These are phyloP conservation scores for Manacus vitellinus DNA, from an alignment of 2,113 vertebrate genomes.

Conservation along the genomic window DNA sequence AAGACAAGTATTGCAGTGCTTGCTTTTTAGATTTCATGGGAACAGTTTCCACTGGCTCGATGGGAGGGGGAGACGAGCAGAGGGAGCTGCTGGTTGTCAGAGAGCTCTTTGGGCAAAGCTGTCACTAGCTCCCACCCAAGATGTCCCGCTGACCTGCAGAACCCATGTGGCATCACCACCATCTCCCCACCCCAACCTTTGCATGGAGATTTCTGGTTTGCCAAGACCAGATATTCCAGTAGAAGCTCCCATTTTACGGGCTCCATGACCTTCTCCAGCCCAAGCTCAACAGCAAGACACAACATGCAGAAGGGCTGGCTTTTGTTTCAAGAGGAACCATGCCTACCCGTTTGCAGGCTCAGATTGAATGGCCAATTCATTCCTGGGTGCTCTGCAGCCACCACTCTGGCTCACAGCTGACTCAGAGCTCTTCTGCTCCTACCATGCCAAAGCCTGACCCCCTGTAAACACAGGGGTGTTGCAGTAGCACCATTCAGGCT, in stretches of 20 bases:
- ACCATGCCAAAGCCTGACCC: not conserved
- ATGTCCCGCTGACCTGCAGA: not conserved
- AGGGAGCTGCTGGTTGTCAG: not conserved
- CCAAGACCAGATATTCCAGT: not conserved
- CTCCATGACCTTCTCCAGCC: not conserved
- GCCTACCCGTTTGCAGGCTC: not conserved
- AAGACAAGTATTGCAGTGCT: not conserved
- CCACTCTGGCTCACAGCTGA: not conserved
- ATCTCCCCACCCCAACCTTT: not conserved
- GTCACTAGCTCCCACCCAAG: not conserved
- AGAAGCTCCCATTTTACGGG: not conserved
- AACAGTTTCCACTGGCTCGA: not conserved
- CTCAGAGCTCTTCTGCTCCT: not conserved
- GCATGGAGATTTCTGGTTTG: not conserved
- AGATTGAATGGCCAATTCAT: not conserved
- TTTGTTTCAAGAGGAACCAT: not conserved
- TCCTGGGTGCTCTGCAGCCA: not conserved
- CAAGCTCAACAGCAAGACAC: not conserved
- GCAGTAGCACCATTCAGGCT: not conserved
- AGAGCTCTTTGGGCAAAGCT: not conserved
- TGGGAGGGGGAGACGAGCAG: not conserved
- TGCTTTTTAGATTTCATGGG: not conserved
- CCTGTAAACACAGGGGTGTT: not conserved
- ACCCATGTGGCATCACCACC: fast-evolving
- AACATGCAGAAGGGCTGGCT: not conserved